Conservation (phyloP, 2,113 vertebrate genomes). For the Aythya baeri region DNA sequence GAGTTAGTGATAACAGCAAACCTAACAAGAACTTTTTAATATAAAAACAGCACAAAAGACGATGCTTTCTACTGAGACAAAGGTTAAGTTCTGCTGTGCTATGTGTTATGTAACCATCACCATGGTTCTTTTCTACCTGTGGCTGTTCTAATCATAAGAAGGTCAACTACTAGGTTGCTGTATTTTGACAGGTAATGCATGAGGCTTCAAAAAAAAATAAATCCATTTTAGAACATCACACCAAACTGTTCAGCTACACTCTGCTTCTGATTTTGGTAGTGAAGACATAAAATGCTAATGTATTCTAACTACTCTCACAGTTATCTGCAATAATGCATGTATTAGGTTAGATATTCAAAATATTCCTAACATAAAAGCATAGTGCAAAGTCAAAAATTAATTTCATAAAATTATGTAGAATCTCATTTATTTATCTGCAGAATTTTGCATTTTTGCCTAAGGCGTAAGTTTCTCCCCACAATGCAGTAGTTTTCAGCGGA, state of each 20-base stretch:
- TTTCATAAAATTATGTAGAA: background rate
- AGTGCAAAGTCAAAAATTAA: background rate
- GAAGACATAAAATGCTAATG: rapidly evolving
- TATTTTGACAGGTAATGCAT: background rate
- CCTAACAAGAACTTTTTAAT: rapidly evolving
- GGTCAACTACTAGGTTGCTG: background rate
- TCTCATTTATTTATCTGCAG: background rate
- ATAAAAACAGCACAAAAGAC: background rate
- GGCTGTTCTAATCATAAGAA: background rate
- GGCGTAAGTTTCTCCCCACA: background rate
- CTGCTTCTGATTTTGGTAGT: background rate
- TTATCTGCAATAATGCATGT: background rate
- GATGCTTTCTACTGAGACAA: background rate
- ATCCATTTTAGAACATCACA: background rate
- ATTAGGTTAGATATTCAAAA: background rate
- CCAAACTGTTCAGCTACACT: background rate
- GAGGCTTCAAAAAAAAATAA: background rate
- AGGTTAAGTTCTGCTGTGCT: background rate
- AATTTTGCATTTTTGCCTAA: background rate
- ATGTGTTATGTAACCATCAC: background rate
- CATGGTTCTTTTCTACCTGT: background rate
- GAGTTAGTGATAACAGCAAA: background rate
- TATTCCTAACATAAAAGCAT: background rate
- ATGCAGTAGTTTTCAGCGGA: background rate
- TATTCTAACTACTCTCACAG: background rate